Percentiles rank a stretch among this genome's conserved stretches.
Conservation (phyloP, 2,113 vertebrate species). For the Grammomys surdaster region DNA sequence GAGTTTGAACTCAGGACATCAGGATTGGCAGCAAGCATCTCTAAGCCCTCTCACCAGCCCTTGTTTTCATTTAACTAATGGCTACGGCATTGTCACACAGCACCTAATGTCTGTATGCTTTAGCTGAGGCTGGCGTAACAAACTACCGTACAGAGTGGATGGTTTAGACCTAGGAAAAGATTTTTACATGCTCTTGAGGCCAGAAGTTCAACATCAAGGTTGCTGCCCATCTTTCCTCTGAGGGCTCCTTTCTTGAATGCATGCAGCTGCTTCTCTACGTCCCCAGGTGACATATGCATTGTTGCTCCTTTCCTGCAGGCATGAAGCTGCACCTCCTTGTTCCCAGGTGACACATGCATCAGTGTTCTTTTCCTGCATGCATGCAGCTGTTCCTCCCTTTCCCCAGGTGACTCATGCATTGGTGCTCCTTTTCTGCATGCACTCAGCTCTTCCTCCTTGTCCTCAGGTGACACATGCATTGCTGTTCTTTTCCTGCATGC, state of each 20-base stretch:
- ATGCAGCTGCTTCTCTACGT: neutral
- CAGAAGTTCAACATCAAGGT: neutral
- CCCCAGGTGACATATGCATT: neutral
- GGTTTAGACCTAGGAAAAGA: neutral
- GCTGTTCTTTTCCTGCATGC: too few species aligned
- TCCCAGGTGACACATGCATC: neutral
- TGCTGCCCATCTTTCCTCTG: neutral
- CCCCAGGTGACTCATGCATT: too few species aligned
- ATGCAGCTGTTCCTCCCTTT: too few species aligned
- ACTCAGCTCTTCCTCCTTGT: neutral
- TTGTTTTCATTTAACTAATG: neutral
- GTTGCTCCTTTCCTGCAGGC: neutral
- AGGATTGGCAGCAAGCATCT: neutral
- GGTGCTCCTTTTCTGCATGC: neutral
- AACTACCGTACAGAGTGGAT: neutral
- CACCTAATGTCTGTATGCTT: too few species aligned
- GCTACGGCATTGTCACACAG: neutral
- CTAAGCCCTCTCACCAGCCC: neutral
- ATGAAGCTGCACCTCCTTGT: too few species aligned
- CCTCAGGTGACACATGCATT: neutral
- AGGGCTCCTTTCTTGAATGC: neutral
- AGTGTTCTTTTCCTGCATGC: too few species aligned
- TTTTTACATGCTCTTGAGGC: neutral
- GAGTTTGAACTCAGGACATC: neutral
- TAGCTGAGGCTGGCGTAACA: neutral